A percentile compares a stretch with the other conserved stretches of the same genome.
Conservation (phyloP, 1,140 invertebrate species). For the Aphelinus certus region DNA sequence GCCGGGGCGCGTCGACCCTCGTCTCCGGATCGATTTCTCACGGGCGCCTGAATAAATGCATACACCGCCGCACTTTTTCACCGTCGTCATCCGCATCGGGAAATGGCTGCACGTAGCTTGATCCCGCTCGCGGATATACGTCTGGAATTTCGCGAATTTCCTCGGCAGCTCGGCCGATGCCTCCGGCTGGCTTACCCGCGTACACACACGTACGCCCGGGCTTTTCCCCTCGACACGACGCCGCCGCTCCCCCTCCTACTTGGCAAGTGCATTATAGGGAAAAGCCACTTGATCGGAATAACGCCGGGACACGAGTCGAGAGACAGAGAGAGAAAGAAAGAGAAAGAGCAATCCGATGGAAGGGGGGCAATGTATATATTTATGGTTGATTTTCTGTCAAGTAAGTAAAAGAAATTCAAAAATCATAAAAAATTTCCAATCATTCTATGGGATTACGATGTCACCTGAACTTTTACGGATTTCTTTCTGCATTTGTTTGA, state of each 20-base stretch:
- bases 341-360: too few relatives aligned
- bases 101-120: conserved; percentile 9
- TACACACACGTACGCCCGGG: not conserved
- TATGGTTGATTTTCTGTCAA: too few relatives aligned
- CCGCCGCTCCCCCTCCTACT: not conserved
- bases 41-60: not conserved
- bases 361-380: too few relatives aligned
- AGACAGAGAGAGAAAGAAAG: too few relatives aligned
- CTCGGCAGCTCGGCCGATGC: conserved; percentile 17
- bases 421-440: too few relatives aligned
- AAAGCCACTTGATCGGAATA: conserved; percentile 39
- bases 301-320: conserved; percentile 2
- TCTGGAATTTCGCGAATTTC: conserved; percentile 34
- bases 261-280: conserved; percentile 30
- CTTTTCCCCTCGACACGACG: not conserved
- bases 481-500: not conserved
- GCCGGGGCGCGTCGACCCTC: too few relatives aligned
- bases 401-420: too few relatives aligned
- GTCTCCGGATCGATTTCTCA: not conserved
- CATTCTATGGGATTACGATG: not conserved
- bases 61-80: conserved; percentile 10
- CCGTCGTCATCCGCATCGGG: not conserved
- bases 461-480: not conserved
- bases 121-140: conserved; percentile 15
- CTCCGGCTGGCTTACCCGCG: not conserved